Percentiles rank a stretch among this genome's conserved stretches.
Evolutionary conservation across 2,888 invertebrate species (phyloP).

Genomic region (Chrysolina oricalcia): DNA sequence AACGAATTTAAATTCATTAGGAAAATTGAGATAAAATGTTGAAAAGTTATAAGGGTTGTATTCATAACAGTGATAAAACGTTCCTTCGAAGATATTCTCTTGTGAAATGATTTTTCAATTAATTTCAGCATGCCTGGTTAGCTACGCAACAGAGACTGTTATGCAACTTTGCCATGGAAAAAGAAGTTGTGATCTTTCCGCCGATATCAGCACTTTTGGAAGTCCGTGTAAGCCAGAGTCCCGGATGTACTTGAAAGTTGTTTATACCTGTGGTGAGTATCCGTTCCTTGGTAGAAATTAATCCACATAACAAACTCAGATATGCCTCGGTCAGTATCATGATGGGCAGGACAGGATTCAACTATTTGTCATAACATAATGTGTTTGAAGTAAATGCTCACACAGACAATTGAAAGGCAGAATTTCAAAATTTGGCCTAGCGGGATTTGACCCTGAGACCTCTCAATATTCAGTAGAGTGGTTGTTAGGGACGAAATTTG

Average conservation of each 20-base stretch:
- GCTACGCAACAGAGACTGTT: conserved; percentile 92
- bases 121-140: conserved; percentile 87
- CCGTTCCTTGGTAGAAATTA: too few relatives aligned
- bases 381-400: too few relatives aligned
- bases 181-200: conserved; percentile 84
- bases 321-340: too few relatives aligned
- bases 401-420: too few relatives aligned
- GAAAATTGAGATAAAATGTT: not conserved
- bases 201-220: conserved; percentile 88
- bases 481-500: too few relatives aligned
- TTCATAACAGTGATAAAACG: conserved; percentile 3
- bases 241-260: conserved; percentile 88
- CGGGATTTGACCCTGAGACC: too few relatives aligned
- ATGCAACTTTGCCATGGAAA: conserved; percentile 89
- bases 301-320: too few relatives aligned
- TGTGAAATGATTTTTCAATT: conserved; percentile 39
- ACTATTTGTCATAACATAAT: too few relatives aligned
- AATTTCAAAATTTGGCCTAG: too few relatives aligned
- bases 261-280: conserved; percentile 88
- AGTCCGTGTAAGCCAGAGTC: conserved; percentile 87
- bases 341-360: too few relatives aligned
- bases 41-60: conserved; percentile 19
- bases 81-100: not conserved
- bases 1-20: conserved; percentile 11
- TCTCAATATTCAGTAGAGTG: too few relatives aligned